Evolutionary conservation across 2,113 vertebrate genomes (phyloP).

Genomic region (Carassius auratus): DNA sequence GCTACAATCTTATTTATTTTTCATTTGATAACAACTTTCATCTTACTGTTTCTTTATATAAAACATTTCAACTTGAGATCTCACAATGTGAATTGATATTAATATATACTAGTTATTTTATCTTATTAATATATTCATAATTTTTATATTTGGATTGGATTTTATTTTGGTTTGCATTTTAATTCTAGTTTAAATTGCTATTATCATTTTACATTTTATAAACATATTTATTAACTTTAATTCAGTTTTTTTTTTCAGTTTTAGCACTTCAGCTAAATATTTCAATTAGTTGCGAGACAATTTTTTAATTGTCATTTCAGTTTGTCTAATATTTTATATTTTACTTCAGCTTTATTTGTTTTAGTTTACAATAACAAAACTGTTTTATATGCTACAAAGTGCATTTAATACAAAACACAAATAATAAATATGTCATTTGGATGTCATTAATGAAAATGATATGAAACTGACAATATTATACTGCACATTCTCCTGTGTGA

Average conservation of each 20-base stretch:
- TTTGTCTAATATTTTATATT: too few relatives aligned
- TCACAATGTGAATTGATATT: background rate
- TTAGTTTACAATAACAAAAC: too few relatives aligned
- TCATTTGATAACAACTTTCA: too few relatives aligned
- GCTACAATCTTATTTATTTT: too few relatives aligned
- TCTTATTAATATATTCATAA: background rate
- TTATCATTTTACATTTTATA: too few relatives aligned
- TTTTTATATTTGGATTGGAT: background rate
- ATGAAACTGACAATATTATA: background rate
- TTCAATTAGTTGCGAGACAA: too few relatives aligned
- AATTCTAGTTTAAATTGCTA: background rate
- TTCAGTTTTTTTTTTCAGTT: too few relatives aligned
- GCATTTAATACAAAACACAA: background rate
- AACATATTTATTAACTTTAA: too few relatives aligned
- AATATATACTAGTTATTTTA: background rate
- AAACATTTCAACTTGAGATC: background rate
- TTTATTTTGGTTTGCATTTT: background rate
- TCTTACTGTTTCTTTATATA: background rate
- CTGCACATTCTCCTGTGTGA: background rate
- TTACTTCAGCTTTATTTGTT: too few relatives aligned
- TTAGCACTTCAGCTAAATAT: too few relatives aligned
- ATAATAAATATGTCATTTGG: background rate
- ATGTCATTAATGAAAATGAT: background rate
- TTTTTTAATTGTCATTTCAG: too few relatives aligned
- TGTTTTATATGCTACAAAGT: background rate